These are phyloP conservation scores for Oreotrochilus melanogaster DNA, from an alignment of 2,113 vertebrate species.

Conservation along the genomic window DNA sequence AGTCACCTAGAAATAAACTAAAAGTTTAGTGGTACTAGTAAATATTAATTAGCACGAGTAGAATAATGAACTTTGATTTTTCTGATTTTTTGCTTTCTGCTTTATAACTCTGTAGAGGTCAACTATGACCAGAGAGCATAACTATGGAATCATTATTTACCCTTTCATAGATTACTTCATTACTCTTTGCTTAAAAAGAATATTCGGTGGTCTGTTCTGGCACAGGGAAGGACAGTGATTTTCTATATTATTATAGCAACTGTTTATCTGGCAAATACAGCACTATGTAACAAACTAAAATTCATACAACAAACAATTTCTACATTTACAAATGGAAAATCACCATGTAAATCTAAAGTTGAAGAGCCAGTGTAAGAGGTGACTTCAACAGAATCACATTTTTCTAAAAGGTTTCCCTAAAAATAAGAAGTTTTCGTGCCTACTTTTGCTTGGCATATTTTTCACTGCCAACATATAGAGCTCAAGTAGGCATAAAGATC, in stretches of 20 bases:
- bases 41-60: not conserved
- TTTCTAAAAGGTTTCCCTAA: not conserved
- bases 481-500: not conserved
- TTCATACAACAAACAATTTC: not conserved
- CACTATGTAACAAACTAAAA: not conserved
- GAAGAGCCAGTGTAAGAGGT: not conserved
- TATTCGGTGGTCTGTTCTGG: not conserved
- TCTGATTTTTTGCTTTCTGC: not conserved
- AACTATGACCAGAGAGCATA: not conserved
- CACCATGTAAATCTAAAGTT: not conserved
- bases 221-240: not conserved
- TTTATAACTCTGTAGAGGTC: not conserved
- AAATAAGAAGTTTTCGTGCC: not conserved
- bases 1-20: not conserved
- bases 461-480: not conserved
- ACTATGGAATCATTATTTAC: not conserved
- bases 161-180: not conserved
- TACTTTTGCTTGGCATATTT: not conserved
- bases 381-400: not conserved
- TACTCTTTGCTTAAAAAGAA: not conserved
- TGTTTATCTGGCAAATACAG: not conserved
- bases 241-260: not conserved
- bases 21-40: not conserved
- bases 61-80: not conserved
- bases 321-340: not conserved